Base-by-base conservation (phyloP, 2,888 invertebrate species). In the Xestia ashworthii region DNA sequence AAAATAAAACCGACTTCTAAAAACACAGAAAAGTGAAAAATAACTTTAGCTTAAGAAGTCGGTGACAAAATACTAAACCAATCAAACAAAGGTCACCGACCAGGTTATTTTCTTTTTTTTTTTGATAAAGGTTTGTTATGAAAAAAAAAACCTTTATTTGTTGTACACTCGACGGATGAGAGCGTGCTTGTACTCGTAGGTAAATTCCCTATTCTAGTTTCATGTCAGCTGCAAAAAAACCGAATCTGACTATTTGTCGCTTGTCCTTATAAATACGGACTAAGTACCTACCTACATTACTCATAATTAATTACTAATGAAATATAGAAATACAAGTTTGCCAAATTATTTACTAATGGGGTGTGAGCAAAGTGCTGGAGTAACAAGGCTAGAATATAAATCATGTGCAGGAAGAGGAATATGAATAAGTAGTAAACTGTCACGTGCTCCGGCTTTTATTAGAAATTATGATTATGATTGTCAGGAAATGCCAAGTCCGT, bases 261-360 rank as follows among this genome's bases (percentile, higher is more conserved):
- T 58, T 67, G 4, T 62, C 62, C 64, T 38, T 68, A 60, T 83
- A 70, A 55, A 77, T 68, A 55, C 22, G 58, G 74, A 81, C 16
- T 41, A 71, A 72, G 70, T 66, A 41, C 44, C 44, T 22, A 58
- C 69, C 25, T 32, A n/a, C 75, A 81, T 85, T 55, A 73, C 41
- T 70, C 67, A 53, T 75, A 74, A 71, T 85, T 81, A 86, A 82
- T 88, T 85, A 81, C 71, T 50, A 8, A 70, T 87, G 67, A 87
- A 71, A 79, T 80, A 88, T 81, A 68, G 69, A 69, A 62, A 68
- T 48, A 64, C 48, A 76, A 48, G 67, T 74, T 83, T 81, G 87
- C 89, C 81, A 87, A 83, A 83, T 82, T 79, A 48, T 79, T 74
- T 64, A 19, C 69, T 80, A 82, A 82, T 70, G 78, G 44, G 22